A percentile compares a stretch with the other conserved stretches of the same genome.
Evolutionary conservation across 2,888 invertebrate species (phyloP).

Genomic region (Cheilosia vulpina): DNA sequence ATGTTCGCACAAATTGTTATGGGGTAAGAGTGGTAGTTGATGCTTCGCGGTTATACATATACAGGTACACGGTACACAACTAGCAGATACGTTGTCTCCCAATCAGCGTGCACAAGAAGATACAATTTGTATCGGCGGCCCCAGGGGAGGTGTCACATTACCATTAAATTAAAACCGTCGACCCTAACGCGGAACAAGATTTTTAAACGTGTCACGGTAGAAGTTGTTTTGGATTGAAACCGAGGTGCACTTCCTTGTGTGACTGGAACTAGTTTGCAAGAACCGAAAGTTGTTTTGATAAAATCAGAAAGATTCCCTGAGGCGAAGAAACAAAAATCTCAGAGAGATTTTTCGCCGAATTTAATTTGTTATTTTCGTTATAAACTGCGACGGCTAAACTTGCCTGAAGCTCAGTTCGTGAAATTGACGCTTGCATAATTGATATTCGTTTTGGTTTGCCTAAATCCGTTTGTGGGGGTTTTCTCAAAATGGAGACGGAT

Average conservation of each 20-base stretch:
- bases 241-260: conserved; percentile 12
- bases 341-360: not conserved
- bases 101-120: not conserved
- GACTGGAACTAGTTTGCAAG: not conserved
- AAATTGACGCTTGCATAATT: too few relatives aligned
- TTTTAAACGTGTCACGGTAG: conserved; percentile 3
- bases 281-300: conserved; percentile 3
- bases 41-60: conserved; percentile 14
- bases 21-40: conserved; percentile 30
- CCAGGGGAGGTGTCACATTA: conserved; percentile 29
- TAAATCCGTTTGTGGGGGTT: too few relatives aligned
- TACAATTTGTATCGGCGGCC: conserved; percentile 8
- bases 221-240: not conserved
- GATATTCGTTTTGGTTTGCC: too few relatives aligned
- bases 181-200: conserved; percentile 19
- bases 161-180: conserved; percentile 16
- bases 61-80: not conserved
- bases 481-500: too few relatives aligned
- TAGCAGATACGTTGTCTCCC: not conserved
- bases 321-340: not conserved
- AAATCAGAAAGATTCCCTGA: not conserved
- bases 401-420: too few relatives aligned
- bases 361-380: not conserved
- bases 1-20: conserved; percentile 6
- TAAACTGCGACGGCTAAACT: too few relatives aligned